Evolutionary conservation across 37 sponge, comb jelly and placozoan genomes (phyloP).

Genomic region (Halichondria panicea): DNA sequence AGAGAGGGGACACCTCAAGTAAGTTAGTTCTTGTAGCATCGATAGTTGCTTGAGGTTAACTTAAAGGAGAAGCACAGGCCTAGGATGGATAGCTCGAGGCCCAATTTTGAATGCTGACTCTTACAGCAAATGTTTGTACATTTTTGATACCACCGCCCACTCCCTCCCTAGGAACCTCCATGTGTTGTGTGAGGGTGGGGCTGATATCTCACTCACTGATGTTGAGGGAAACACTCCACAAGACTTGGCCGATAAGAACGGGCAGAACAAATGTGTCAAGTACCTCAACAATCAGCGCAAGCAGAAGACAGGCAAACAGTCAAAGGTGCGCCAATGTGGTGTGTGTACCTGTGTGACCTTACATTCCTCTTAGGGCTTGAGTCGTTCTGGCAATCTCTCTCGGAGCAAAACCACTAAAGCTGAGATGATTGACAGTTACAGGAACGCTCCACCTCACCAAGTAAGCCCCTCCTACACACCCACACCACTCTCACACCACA

Average conservation of each 20-base stretch:
- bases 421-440: slow-evolving; percentile 48
- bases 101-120: neutral
- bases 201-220: slow-evolving; percentile 35
- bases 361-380: too few species aligned
- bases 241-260: slow-evolving; percentile 53
- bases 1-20: slow-evolving; percentile 78
- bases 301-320: neutral
- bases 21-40: neutral
- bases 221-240: slow-evolving; percentile 54
- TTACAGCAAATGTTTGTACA: too few species aligned
- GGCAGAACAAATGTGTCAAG: slow-evolving; percentile 40
- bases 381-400: slow-evolving; percentile 5
- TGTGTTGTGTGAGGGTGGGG: slow-evolving; percentile 45
- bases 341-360: too few species aligned
- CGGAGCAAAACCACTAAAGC: slow-evolving; percentile 14
- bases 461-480: slow-evolving; percentile 8
- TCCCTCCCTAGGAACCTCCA: slow-evolving; percentile 37
- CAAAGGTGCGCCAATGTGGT: neutral
- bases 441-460: slow-evolving; percentile 57
- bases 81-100: too few species aligned
- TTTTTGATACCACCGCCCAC: too few species aligned
- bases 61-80: too few species aligned
- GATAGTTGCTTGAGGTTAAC: too few species aligned
- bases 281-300: slow-evolving; percentile 30
- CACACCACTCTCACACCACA: neutral